Evolutionary conservation across 2,113 vertebrate species (phyloP), one percentile per base, ranked within the genome.

Genomic region (Climacteris rufus): DNA sequence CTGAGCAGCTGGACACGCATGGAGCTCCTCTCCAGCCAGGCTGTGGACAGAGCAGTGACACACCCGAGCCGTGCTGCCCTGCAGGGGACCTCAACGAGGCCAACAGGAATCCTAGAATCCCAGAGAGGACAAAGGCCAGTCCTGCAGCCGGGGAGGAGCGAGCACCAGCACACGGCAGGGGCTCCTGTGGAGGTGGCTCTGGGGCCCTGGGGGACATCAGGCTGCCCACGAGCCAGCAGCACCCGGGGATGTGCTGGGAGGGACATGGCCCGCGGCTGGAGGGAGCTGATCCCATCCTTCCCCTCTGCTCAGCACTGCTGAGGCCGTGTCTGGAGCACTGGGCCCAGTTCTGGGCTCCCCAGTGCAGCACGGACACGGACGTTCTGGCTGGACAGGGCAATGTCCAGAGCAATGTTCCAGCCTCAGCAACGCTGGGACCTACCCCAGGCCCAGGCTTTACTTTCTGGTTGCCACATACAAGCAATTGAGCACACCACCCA

Each of bases 41-140:
- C 53, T 6, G 40, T 0, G 24, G 50, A 5, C 0, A 2, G 24
- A 49, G 52, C 0, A 1, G 33, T 1, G 44, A 5, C 57, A 2
- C 31, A 8, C 9, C 4, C 3, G 47, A 30, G 33, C 15, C 6
- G 20, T 14, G 84, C 57, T 71, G 47, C 24, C 39, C 2, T 9
- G 22, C 77, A 15, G 27, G 21, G 35, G 14, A 69, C 40, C 50
- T 10, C 37, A 14, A 3, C 2, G 13, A 15, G n/a, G 21, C 42
- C 33, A n/a, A 1, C 27, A 3, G 31, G 8, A 24, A 8, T 2
- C 88, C 6, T 6, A 28, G 15, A 7, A 24, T 0, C 8, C 93
- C 20, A 1, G 39, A 25, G 19, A 37, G 49, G 28, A n/a, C 44
- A 37, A 9, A 64, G 57, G 6, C 33, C 5, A 1, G 39, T 6